Percentiles rank a stretch among this genome's conserved stretches.
Evolutionary conservation across 2,797 vertebrate genomes (phyloP).

Genomic region (Kryptopterus vitreolus): DNA sequence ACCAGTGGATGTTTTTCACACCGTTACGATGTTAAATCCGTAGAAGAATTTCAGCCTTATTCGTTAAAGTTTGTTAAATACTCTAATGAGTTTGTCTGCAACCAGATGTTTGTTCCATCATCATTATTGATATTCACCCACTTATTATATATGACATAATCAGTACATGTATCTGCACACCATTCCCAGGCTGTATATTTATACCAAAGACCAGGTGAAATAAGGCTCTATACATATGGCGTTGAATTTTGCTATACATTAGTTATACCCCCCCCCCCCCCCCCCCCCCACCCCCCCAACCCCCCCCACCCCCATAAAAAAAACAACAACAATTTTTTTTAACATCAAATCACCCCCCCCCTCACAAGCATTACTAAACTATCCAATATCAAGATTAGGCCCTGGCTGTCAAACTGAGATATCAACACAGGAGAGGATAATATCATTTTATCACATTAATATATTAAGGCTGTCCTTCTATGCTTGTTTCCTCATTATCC

Average conservation of each 20-base stretch:
- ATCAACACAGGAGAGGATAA: slow-evolving; percentile 61
- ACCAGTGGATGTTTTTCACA: background rate
- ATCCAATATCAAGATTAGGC: background rate
- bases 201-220: background rate
- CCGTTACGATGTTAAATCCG: no score
- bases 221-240: background rate
- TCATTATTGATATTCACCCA: background rate
- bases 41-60: no score
- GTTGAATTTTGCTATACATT: background rate
- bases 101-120: background rate
- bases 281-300: no score
- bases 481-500: slow-evolving; percentile 90
- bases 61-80: background rate
- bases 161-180: background rate
- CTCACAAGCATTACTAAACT: background rate
- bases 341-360: background rate
- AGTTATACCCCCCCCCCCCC: background rate
- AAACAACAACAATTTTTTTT: background rate
- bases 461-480: slow-evolving; percentile 90
- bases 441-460: slow-evolving; percentile 92
- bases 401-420: slow-evolving; percentile 13
- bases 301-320: no score
- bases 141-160: background rate
- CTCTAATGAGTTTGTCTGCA: background rate
- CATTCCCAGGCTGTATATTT: background rate